Conservation (phyloP, 2,888 invertebrate species). For the Leucoma salicis region DNA sequence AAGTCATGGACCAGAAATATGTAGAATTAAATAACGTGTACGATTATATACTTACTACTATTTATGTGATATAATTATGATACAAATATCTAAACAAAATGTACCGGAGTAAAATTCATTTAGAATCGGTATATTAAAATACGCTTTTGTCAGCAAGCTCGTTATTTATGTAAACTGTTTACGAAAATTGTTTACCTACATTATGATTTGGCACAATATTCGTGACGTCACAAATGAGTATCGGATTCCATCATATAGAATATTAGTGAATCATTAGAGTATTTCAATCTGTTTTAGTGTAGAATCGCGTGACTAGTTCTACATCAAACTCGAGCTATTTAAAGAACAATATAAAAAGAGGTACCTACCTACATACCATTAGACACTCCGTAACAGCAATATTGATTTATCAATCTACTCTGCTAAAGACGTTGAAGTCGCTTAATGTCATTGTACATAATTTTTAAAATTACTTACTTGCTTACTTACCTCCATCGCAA, state of each 20-base stretch:
- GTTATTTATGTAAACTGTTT: slow-evolving; percentile 8
- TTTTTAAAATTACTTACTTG: too few relatives aligned
- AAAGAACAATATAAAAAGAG: neutral
- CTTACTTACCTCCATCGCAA: too few relatives aligned
- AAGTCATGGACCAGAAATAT: too few relatives aligned
- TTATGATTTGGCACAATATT: slow-evolving; percentile 2
- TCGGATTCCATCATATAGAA: slow-evolving; percentile 4
- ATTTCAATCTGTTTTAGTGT: slow-evolving; percentile 5
- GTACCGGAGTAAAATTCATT: too few relatives aligned
- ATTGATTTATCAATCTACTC: neutral
- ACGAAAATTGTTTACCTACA: slow-evolving; percentile 1
- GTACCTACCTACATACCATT: neutral
- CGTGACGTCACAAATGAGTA: slow-evolving; percentile 11
- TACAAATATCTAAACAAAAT: too few relatives aligned
- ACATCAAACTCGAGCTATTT: neutral
- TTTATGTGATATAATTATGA: too few relatives aligned
- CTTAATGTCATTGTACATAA: neutral
- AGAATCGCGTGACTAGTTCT: slow-evolving; percentile 2
- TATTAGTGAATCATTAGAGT: slow-evolving; percentile 6
- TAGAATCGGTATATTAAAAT: too few relatives aligned
- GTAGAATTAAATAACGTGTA: too few relatives aligned
- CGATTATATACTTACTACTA: too few relatives aligned
- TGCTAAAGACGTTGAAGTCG: neutral
- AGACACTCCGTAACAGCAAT: neutral
- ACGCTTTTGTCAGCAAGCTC: slow-evolving; percentile 3